These are phyloP conservation scores for Thera britannica DNA, from an alignment of 2,888 invertebrate genomes.

Conservation along the genomic window DNA sequence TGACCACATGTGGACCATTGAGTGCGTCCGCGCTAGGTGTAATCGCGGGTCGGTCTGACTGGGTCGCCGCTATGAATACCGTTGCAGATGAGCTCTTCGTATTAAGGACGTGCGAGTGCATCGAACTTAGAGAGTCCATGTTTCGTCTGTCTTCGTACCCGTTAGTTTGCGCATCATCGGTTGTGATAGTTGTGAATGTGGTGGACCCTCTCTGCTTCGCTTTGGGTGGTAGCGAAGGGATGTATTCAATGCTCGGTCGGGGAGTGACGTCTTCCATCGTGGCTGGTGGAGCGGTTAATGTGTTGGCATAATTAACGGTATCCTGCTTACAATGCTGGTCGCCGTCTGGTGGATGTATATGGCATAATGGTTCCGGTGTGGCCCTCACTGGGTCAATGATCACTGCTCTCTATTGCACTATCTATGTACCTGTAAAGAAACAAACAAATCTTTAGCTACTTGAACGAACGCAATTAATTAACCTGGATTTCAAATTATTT, in stretches of 20 bases:
- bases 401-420: slow-evolving; percentile 60
- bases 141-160: slow-evolving; percentile 67
- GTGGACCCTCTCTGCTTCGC: slow-evolving; percentile 76
- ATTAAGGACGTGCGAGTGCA: slow-evolving; percentile 85
- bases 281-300: slow-evolving; percentile 55
- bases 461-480: neutral
- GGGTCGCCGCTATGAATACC: slow-evolving; percentile 83
- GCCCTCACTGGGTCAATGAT: slow-evolving; percentile 75
- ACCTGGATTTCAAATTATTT: neutral
- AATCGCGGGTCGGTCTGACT: slow-evolving; percentile 78
- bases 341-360: slow-evolving; percentile 74
- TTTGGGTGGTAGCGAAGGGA: slow-evolving; percentile 85
- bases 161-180: slow-evolving; percentile 61
- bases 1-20: slow-evolving; percentile 87
- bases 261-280: slow-evolving; percentile 83
- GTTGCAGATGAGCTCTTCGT: slow-evolving; percentile 81
- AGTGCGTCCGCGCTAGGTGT: slow-evolving; percentile 75
- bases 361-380: slow-evolving; percentile 83
- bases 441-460: slow-evolving; percentile 20
- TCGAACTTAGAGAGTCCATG: slow-evolving; percentile 78
- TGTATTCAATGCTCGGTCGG: slow-evolving; percentile 75
- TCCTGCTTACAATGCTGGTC: slow-evolving; percentile 70
- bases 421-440: slow-evolving; percentile 67
- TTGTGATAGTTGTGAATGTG: slow-evolving; percentile 77
- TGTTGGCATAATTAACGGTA: slow-evolving; percentile 80